phyloP scores from a whole-genome alignment of 1,140 invertebrate species.

The Hestina assimilis region DNA sequence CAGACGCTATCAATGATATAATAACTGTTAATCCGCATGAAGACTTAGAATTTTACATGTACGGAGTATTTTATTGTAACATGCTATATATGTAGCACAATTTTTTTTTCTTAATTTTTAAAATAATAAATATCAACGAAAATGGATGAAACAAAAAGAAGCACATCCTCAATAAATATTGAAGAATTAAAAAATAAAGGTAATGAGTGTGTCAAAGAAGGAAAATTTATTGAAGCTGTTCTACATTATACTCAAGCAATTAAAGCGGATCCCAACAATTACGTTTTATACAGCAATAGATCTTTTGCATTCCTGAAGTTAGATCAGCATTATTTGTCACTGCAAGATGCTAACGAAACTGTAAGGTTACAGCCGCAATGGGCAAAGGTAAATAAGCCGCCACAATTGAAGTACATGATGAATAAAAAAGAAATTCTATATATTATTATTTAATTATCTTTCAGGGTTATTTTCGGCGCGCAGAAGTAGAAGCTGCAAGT shows the following conservation, averaged over 20 bases:
- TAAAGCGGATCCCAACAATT: slow-evolving; percentile 85
- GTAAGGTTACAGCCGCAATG: slow-evolving; percentile 87
- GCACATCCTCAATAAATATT: slow-evolving; percentile 34
- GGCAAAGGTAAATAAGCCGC: slow-evolving; percentile 85
- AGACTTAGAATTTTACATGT: background rate
- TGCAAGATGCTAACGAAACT: slow-evolving; percentile 87
- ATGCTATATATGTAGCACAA: background rate
- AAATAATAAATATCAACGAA: slow-evolving; percentile 6
- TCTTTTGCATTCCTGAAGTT: slow-evolving; percentile 89
- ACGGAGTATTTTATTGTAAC: background rate
- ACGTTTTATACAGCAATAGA: slow-evolving; percentile 87
- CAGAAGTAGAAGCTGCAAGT: slow-evolving; percentile 86
- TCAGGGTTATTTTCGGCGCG: slow-evolving; percentile 89
- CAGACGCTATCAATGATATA: background rate
- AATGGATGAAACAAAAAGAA: slow-evolving; percentile 59
- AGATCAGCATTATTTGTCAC: slow-evolving; percentile 86
- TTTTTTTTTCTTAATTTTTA: background rate
- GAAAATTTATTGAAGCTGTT: slow-evolving; percentile 87
- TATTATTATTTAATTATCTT: background rate
- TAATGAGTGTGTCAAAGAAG: slow-evolving; percentile 86
- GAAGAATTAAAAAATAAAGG: slow-evolving; percentile 84
- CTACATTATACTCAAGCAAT: slow-evolving; percentile 90
- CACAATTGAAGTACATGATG: background rate
- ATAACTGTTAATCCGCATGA: background rate
- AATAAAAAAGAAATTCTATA: background rate